A percentile compares a stretch with the other conserved stretches of the same genome.
phyloP scores from a whole-genome alignment of 2,113 vertebrate genomes.

The Aramus guarauna region DNA sequence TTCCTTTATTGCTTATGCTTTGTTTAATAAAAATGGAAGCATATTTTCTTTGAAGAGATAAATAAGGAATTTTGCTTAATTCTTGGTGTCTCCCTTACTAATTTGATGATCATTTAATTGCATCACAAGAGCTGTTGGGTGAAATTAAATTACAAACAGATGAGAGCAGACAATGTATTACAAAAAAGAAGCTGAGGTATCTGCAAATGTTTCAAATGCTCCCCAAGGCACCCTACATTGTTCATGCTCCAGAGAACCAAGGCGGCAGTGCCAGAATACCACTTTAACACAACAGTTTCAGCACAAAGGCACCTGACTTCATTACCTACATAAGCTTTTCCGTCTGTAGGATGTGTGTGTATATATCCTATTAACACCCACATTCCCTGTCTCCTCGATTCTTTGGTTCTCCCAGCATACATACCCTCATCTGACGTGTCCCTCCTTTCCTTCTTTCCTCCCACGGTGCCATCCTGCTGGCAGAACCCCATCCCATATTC shows the following conservation, averaged over 20 bases:
- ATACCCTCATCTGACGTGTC: background rate
- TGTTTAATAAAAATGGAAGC: background rate
- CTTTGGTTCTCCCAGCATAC: background rate
- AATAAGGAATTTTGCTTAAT: background rate
- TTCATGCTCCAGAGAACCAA: background rate
- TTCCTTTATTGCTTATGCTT: background rate
- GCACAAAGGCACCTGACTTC: background rate
- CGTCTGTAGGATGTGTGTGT: background rate
- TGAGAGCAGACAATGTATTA: background rate
- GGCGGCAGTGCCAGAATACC: background rate
- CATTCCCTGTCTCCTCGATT: background rate
- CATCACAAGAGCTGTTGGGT: background rate
- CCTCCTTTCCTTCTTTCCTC: background rate
- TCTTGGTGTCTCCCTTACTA: background rate
- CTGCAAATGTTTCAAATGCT: background rate
- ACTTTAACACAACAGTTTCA: background rate
- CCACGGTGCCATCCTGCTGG: background rate
- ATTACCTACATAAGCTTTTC: background rate
- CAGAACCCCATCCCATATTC: background rate
- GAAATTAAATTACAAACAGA: conserved; percentile 29
- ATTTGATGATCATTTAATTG: conserved; percentile 1
- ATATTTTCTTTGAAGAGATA: background rate
- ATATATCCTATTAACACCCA: background rate
- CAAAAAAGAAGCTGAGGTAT: background rate
- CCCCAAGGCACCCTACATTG: background rate